Evolutionary conservation across 2,113 vertebrate species (phyloP).

Genomic region (Mastomys natalensis): DNA sequence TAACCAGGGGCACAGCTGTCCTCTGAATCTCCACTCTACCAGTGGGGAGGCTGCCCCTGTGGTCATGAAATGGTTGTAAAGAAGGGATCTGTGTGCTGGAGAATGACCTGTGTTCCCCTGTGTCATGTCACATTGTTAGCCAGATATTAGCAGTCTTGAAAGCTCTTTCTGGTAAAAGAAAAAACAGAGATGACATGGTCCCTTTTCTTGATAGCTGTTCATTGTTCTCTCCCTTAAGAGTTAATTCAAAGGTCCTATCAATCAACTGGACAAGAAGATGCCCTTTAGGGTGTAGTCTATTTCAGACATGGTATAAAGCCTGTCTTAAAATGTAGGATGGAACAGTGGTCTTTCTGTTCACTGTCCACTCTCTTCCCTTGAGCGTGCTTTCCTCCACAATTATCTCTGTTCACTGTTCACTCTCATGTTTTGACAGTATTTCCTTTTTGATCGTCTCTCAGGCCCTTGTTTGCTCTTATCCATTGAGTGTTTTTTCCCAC

Average conservation of each 20-base stretch:
- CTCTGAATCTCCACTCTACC: not conserved
- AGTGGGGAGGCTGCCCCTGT: not conserved
- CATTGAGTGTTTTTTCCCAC: not conserved
- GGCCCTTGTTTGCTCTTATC: not conserved
- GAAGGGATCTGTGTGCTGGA: not conserved
- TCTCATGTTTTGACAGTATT: not conserved
- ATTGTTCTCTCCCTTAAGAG: not conserved
- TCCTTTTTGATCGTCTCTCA: not conserved
- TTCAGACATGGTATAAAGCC: not conserved
- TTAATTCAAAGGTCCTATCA: not conserved
- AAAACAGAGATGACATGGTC: not conserved
- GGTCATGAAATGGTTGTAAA: not conserved
- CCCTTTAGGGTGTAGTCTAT: not conserved
- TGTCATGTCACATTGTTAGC: not conserved
- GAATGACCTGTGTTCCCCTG: no score
- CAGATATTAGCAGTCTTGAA: not conserved
- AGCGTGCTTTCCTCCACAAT: not conserved
- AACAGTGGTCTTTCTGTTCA: not conserved
- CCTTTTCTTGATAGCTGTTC: not conserved
- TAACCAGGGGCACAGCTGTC: not conserved
- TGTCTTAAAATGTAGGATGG: not conserved
- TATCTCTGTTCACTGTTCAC: not conserved
- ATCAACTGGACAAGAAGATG: not conserved
- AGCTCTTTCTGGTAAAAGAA: not conserved
- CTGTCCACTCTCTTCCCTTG: not conserved